phyloP scores from a whole-genome alignment of 2,113 vertebrate species.

The Formicarius rufipectus region DNA sequence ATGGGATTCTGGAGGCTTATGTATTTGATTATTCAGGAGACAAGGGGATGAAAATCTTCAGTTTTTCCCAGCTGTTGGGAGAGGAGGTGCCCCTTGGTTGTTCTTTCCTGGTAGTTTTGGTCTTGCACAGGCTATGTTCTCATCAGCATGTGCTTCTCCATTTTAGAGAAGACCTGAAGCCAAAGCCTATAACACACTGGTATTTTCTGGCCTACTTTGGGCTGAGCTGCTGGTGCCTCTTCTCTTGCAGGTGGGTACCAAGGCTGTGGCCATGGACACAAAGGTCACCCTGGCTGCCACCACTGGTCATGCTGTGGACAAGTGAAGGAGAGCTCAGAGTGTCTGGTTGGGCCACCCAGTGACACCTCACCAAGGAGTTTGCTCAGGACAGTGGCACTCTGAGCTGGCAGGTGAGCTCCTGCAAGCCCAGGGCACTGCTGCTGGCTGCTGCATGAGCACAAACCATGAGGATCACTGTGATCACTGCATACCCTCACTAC shows the following conservation, averaged over 20 bases:
- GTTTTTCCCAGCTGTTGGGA: neutral
- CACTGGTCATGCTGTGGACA: constrained; percentile 96
- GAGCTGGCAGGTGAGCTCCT: constrained; percentile 44
- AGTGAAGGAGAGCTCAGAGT: constrained; percentile 81
- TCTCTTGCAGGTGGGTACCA: constrained; percentile 86
- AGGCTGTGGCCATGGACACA: constrained; percentile 92
- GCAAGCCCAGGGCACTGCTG: neutral
- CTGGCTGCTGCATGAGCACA: neutral
- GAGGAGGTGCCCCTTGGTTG: accelerated
- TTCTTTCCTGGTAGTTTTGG: neutral
- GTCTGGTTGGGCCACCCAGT: neutral
- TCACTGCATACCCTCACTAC: accelerated
- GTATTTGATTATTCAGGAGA: neutral
- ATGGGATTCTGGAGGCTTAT: neutral
- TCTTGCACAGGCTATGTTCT: neutral
- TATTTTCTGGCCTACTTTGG: neutral
- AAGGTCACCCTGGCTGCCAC: constrained; percentile 87
- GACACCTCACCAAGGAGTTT: constrained; percentile 64
- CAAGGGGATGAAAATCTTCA: neutral
- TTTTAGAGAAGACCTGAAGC: neutral
- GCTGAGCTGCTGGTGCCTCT: neutral
- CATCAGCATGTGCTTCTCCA: accelerated
- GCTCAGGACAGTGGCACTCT: constrained; percentile 85
- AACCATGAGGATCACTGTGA: accelerated
- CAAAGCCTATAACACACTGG: neutral